Conservation (phyloP, 2,888 invertebrate species). For the Thecocarcelia acutangulata region DNA sequence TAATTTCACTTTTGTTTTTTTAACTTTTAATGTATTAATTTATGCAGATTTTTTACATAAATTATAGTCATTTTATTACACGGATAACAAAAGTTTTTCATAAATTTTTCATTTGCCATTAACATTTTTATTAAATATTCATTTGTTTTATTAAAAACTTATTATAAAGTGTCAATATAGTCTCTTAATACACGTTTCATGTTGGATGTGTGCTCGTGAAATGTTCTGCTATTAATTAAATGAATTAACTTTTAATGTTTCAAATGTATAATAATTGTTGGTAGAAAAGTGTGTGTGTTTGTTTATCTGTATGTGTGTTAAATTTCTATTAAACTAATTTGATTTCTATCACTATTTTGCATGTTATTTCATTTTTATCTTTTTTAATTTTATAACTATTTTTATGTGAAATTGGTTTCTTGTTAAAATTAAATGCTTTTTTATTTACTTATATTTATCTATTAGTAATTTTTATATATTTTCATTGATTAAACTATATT, state of each 20-base stretch:
- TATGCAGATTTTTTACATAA: neutral
- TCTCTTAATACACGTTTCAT: neutral
- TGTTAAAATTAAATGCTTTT: constrained; percentile 39
- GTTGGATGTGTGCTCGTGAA: neutral
- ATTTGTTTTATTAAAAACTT: constrained; percentile 17
- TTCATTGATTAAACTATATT: neutral
- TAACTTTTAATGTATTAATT: neutral
- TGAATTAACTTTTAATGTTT: constrained; percentile 28
- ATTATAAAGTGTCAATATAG: neutral
- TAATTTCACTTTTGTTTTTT: neutral
- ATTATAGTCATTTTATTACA: constrained; percentile 2
- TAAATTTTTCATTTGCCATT: constrained; percentile 6
- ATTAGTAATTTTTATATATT: neutral
- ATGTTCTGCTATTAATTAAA: constrained; percentile 15
- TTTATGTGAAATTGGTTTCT: neutral
- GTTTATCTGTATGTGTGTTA: neutral
- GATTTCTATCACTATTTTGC: neutral
- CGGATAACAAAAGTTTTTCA: constrained; percentile 14
- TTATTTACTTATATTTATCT: constrained; percentile 32
- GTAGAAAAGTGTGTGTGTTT: neutral
- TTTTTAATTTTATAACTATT: neutral
- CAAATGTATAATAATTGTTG: neutral
- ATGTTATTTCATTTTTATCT: constrained; percentile 7
- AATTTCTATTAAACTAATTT: constrained; percentile 10
- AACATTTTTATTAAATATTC: constrained; percentile 28